Evolutionary conservation across 2,888 invertebrate species (phyloP).

Genomic region (Drosophila kambysellisi): DNA sequence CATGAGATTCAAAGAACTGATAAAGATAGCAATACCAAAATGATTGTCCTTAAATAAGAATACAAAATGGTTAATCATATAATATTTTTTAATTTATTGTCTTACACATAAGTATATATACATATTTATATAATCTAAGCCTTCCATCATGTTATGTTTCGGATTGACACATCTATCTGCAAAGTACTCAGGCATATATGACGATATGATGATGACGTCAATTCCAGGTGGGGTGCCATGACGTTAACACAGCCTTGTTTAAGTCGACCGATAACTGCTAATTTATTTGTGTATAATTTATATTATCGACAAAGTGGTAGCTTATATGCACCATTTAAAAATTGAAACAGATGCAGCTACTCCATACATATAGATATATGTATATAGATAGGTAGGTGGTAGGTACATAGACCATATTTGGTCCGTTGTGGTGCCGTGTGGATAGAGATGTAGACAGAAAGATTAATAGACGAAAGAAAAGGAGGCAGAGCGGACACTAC

Average conservation of each 20-base stretch:
- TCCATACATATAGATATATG: slow-evolving; percentile 1
- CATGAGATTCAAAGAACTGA: not conserved
- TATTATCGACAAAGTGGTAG: slow-evolving; percentile 56
- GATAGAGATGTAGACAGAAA: too few relatives aligned
- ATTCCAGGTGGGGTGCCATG: slow-evolving; percentile 50
- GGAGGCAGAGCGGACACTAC: too few relatives aligned
- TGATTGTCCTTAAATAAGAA: not conserved
- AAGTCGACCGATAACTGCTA: slow-evolving; percentile 38
- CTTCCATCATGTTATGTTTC: slow-evolving; percentile 13
- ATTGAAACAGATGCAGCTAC: slow-evolving; percentile 29
- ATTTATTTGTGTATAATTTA: slow-evolving; percentile 50
- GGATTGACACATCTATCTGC: not conserved
- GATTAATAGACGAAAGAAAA: too few relatives aligned
- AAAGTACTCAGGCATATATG: not conserved
- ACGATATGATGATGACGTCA: slow-evolving; percentile 59
- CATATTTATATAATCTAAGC: too few relatives aligned
- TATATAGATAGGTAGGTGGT: not conserved
- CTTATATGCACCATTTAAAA: slow-evolving; percentile 37
- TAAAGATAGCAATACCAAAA: not conserved
- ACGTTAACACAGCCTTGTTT: slow-evolving; percentile 54
- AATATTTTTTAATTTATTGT: too few relatives aligned
- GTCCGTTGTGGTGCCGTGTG: too few relatives aligned
- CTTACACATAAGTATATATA: not conserved
- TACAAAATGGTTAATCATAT: not conserved
- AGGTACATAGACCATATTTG: too few relatives aligned